A percentile compares a stretch with the other conserved stretches of the same genome.
These are phyloP conservation scores for Troilus luridus DNA, from an alignment of 2,888 invertebrate species.

Conservation along the genomic window DNA sequence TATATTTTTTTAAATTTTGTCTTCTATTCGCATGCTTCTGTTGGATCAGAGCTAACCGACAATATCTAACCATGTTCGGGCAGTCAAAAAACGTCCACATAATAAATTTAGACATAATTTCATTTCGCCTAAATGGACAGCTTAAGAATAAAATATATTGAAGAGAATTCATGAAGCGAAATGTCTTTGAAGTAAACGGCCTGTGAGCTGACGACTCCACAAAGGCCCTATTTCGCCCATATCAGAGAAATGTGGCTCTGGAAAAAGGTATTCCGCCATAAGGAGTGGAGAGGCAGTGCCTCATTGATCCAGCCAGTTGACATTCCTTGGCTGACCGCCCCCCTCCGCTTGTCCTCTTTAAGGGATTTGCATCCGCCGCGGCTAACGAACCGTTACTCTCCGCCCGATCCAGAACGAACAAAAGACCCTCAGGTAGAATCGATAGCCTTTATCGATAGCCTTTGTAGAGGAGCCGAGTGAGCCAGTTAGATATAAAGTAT, in stretches of 20 bases:
- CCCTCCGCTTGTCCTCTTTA: slow-evolving; percentile 42
- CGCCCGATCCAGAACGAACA: slow-evolving; percentile 21
- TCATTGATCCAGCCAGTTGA: slow-evolving; percentile 47
- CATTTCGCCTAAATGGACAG: background rate
- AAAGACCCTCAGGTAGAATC: slow-evolving; percentile 33
- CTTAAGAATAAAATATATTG: background rate
- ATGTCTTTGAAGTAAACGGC: background rate
- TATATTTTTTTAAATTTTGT: background rate
- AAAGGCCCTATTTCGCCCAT: slow-evolving; percentile 4
- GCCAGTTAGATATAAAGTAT: slow-evolving; percentile 55
- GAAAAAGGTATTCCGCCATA: slow-evolving; percentile 22
- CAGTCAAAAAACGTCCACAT: background rate
- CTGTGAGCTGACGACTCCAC: background rate
- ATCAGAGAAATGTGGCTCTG: slow-evolving; percentile 20
- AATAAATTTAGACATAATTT: background rate
- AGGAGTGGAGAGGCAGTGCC: background rate
- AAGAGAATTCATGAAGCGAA: background rate
- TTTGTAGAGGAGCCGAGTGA: slow-evolving; percentile 2
- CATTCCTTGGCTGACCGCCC: slow-evolving; percentile 46
- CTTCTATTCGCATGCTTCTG: background rate
- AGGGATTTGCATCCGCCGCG: slow-evolving; percentile 44
- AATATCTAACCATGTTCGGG: background rate
- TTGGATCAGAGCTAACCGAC: background rate
- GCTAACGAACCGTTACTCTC: slow-evolving; percentile 47
- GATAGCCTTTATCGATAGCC: slow-evolving; percentile 44